These are phyloP conservation scores for Thera britannica DNA, from an alignment of 2,888 invertebrate species.

Conservation along the genomic window DNA sequence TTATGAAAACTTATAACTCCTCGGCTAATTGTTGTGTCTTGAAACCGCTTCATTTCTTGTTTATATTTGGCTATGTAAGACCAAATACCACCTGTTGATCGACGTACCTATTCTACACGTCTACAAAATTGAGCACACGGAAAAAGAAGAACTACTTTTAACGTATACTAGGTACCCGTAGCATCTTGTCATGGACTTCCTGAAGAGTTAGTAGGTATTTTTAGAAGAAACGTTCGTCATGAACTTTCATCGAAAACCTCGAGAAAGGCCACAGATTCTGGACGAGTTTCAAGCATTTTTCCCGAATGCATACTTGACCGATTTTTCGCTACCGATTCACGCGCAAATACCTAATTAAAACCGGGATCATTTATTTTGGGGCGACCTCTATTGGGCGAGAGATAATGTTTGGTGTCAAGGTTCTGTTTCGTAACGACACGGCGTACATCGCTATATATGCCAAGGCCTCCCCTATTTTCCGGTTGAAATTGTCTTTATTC, in stretches of 20 bases:
- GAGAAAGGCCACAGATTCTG: constrained; percentile 59
- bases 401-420: constrained; percentile 83
- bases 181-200: constrained; percentile 4
- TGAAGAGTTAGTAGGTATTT: constrained; percentile 3
- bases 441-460: constrained; percentile 66
- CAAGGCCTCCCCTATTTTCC: constrained; percentile 72
- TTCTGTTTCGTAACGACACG: constrained; percentile 68
- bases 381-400: constrained; percentile 74
- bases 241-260: constrained; percentile 29
- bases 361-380: constrained; percentile 71
- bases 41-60: constrained; percentile 33
- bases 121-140: constrained; percentile 16
- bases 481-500: constrained; percentile 54
- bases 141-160: neutral
- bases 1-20: constrained; percentile 66
- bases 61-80: constrained; percentile 32
- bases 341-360: constrained; percentile 70
- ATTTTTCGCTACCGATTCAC: constrained; percentile 64
- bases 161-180: constrained; percentile 7
- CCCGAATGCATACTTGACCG: constrained; percentile 75
- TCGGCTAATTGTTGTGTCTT: constrained; percentile 62
- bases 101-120: constrained; percentile 5
- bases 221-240: constrained; percentile 12
- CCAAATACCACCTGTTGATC: constrained; percentile 30
- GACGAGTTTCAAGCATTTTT: constrained; percentile 64